A percentile compares a stretch with the other conserved stretches of the same genome.
Evolutionary conservation across 2,113 vertebrate genomes (phyloP).

Genomic region (Sebastes fasciatus): DNA sequence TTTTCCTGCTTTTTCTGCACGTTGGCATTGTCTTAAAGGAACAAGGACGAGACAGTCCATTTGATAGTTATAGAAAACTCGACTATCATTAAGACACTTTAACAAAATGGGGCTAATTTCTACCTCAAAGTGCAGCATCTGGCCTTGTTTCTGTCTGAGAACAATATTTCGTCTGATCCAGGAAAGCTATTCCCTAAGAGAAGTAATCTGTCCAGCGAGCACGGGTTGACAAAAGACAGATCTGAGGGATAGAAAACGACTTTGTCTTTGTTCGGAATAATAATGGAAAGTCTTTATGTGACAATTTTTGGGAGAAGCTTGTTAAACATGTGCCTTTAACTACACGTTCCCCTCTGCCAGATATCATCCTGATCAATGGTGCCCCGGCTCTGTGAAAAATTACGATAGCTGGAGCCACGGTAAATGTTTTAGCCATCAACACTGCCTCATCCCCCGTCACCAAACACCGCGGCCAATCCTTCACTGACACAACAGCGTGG

Average conservation of each 20-base stretch:
- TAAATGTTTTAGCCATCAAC: constrained; percentile 71
- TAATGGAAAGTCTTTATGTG: constrained; percentile 70
- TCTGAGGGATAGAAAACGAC: constrained; percentile 52
- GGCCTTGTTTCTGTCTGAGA: constrained; percentile 25
- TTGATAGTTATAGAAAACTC: constrained; percentile 29
- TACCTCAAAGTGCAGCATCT: constrained; percentile 46
- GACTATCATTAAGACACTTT: constrained; percentile 43
- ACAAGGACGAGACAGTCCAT: constrained; percentile 17
- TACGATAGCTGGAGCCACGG: constrained; percentile 29
- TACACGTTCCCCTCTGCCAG: constrained; percentile 44
- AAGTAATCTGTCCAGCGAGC: constrained; percentile 47
- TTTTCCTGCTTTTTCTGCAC: constrained; percentile 42
- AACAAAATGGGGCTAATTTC: constrained; percentile 64
- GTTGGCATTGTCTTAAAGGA: constrained; percentile 54
- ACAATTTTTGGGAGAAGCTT: constrained; percentile 66
- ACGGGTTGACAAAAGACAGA: constrained; percentile 61
- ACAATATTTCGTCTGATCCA: constrained; percentile 50
- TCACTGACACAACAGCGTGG: constrained; percentile 50
- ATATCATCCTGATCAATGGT: constrained; percentile 71
- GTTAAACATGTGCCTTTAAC: constrained; percentile 76
- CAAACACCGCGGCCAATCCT: constrained; percentile 35
- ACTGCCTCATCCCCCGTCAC: constrained; percentile 48
- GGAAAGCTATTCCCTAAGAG: constrained; percentile 47
- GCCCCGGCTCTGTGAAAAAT: constrained; percentile 55
- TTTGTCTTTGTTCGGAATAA: constrained; percentile 66